Percentiles rank a stretch among this genome's conserved stretches.
phyloP scores from a whole-genome alignment of 2,113 vertebrate species.

The Athene noctua region DNA sequence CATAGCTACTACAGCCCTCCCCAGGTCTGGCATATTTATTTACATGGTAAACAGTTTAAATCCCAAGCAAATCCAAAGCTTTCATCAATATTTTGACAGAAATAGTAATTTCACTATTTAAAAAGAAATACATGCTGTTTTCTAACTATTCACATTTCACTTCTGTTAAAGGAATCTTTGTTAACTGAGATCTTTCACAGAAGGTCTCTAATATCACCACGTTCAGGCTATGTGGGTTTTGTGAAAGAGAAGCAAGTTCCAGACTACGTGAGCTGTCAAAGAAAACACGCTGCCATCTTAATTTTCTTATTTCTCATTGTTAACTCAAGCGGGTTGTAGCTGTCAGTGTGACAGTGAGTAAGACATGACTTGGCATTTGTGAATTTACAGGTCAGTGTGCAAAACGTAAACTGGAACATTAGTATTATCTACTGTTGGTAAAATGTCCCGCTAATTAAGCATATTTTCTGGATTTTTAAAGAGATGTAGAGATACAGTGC shows the following conservation, averaged over 20 bases:
- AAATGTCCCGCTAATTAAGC: not conserved
- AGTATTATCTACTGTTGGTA: not conserved
- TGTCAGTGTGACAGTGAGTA: not conserved
- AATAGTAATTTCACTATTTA: not conserved
- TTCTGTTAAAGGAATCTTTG: not conserved
- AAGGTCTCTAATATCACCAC: not conserved
- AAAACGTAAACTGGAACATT: not conserved
- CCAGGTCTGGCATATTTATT: not conserved
- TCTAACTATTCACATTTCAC: not conserved
- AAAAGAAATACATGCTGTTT: not conserved
- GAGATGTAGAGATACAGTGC: not conserved
- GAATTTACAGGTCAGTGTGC: not conserved
- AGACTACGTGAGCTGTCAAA: not conserved
- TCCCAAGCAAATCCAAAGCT: not conserved
- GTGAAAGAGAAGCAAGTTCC: not conserved
- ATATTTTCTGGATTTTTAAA: not conserved
- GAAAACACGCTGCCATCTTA: not conserved
- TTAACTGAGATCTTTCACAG: not conserved
- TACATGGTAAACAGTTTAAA: not conserved
- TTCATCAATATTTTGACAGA: not conserved
- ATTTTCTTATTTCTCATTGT: not conserved
- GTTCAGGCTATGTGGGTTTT: not conserved
- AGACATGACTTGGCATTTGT: not conserved
- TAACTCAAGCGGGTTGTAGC: not conserved
- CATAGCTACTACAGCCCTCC: not conserved